Evolutionary conservation across 2,888 invertebrate species (phyloP).

Genomic region (Drosophila gaucha): DNA sequence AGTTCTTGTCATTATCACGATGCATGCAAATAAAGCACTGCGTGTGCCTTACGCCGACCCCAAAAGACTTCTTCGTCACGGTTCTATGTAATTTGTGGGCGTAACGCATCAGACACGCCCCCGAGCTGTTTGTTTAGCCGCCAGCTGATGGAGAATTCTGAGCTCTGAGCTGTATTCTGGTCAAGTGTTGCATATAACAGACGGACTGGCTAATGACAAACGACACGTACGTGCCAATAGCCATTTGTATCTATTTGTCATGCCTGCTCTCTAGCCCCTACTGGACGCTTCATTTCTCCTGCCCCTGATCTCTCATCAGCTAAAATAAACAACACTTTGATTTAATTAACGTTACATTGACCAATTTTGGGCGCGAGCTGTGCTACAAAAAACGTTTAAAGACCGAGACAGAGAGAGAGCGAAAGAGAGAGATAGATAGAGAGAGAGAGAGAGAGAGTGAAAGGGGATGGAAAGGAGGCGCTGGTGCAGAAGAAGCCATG

Average conservation of each 20-base stretch:
- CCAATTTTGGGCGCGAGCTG: slow-evolving; percentile 74
- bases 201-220: slow-evolving; percentile 75
- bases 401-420: slow-evolving; percentile 25
- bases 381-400: slow-evolving; percentile 41
- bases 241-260: slow-evolving; percentile 83
- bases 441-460: not conserved
- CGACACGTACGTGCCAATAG: slow-evolving; percentile 80
- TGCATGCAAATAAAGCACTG: slow-evolving; percentile 50
- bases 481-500: slow-evolving; percentile 12
- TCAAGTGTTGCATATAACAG: slow-evolving; percentile 64
- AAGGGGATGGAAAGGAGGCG: not conserved
- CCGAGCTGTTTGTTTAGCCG: slow-evolving; percentile 38
- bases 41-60: slow-evolving; percentile 12
- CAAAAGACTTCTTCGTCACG: slow-evolving; percentile 38
- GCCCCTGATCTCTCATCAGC: slow-evolving; percentile 4
- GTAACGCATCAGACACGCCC: slow-evolving; percentile 39
- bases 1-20: slow-evolving; percentile 48
- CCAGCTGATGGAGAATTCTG: slow-evolving; percentile 40
- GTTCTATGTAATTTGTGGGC: slow-evolving; percentile 51
- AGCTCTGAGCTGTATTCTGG: slow-evolving; percentile 9
- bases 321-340: slow-evolving; percentile 63
- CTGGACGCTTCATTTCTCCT: not conserved
- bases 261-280: slow-evolving; percentile 13
- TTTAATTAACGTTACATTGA: slow-evolving; percentile 82
- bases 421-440: slow-evolving; percentile 2